phyloP scores from a whole-genome alignment of 2,888 invertebrate genomes.

The Lepidochitona cinerea region DNA sequence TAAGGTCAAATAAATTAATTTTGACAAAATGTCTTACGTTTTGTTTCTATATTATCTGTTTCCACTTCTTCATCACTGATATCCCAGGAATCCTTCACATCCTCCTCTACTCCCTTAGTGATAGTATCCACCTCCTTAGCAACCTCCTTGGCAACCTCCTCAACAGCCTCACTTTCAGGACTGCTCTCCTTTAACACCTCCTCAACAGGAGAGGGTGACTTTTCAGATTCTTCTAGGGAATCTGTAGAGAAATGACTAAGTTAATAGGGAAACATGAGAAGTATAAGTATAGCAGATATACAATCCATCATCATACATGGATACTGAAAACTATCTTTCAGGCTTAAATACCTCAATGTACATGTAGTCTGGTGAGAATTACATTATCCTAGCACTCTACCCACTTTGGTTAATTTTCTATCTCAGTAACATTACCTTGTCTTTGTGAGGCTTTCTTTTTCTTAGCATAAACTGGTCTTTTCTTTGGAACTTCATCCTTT shows the following conservation, averaged over 20 bases:
- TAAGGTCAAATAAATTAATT: too few relatives aligned
- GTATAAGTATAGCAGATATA: too few relatives aligned
- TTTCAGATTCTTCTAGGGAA: slow-evolving; percentile 22
- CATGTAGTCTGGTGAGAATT: too few relatives aligned
- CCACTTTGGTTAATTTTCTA: too few relatives aligned
- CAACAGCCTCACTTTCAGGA: slow-evolving; percentile 18
- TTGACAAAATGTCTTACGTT: neutral
- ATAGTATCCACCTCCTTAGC: slow-evolving; percentile 34
- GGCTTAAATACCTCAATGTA: too few relatives aligned
- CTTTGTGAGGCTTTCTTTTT: slow-evolving; percentile 38
- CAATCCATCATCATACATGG: too few relatives aligned
- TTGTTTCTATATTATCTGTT: slow-evolving; percentile 72
- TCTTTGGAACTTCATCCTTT: slow-evolving; percentile 53
- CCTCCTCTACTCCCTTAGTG: too few relatives aligned
- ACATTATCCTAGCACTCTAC: too few relatives aligned
- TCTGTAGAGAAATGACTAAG: neutral
- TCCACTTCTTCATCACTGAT: slow-evolving; percentile 77
- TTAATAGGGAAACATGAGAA: too few relatives aligned
- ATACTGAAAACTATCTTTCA: too few relatives aligned
- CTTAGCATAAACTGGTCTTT: slow-evolving; percentile 59
- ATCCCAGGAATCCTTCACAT: slow-evolving; percentile 66
- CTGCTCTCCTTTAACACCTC: slow-evolving; percentile 25
- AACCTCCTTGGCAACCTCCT: slow-evolving; percentile 25
- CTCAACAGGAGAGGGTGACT: slow-evolving; percentile 34
- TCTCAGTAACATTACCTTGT: too few relatives aligned